phyloP scores from a whole-genome alignment of 2,113 vertebrate species.

The Lates calcarifer region DNA sequence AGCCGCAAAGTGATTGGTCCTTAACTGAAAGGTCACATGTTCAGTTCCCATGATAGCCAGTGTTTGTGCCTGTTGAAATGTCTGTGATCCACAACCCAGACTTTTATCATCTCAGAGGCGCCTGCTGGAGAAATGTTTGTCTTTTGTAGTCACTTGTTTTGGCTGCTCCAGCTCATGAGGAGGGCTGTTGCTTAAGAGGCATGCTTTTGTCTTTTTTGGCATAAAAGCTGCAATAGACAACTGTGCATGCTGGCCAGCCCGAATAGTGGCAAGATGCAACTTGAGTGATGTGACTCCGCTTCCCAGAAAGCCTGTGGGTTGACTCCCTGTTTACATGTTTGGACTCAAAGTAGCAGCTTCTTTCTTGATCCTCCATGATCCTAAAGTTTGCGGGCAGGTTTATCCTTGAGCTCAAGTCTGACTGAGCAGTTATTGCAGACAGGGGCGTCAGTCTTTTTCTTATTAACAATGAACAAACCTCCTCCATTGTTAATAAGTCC shows the following conservation, averaged over 20 bases:
- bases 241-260: background rate
- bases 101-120: slow-evolving; percentile 52
- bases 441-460: background rate
- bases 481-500: background rate
- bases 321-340: background rate
- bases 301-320: slow-evolving; percentile 26
- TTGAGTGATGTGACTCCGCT: slow-evolving; percentile 4
- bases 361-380: background rate
- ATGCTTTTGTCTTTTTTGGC: slow-evolving; percentile 18
- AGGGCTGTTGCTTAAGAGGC: background rate
- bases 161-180: slow-evolving; percentile 25
- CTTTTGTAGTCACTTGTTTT: slow-evolving; percentile 33
- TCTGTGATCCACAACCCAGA: slow-evolving; percentile 6
- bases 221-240: background rate
- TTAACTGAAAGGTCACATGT: slow-evolving; percentile 10
- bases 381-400: background rate
- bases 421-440: background rate
- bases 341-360: background rate
- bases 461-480: too few relatives aligned
- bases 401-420: background rate
- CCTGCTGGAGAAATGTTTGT: slow-evolving; percentile 37
- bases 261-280: slow-evolving; percentile 17
- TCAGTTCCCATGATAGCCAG: background rate
- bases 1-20: background rate
- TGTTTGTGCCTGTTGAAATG: background rate